These are phyloP conservation scores for Malurus elegans DNA, from an alignment of 2,113 vertebrate genomes.

Conservation along the genomic window DNA sequence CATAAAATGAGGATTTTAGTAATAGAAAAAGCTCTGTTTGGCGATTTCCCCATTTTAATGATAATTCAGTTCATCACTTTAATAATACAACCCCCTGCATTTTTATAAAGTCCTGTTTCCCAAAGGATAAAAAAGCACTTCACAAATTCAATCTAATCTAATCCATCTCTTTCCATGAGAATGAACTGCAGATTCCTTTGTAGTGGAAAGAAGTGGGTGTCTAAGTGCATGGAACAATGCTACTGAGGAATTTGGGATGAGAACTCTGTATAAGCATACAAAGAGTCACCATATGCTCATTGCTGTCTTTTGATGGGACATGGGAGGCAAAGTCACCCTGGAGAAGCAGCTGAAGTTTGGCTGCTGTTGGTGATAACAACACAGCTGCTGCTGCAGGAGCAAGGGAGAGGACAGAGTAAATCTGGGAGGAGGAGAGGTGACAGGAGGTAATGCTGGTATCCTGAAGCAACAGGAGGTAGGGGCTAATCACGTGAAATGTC, in stretches of 20 bases:
- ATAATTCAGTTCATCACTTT: background rate
- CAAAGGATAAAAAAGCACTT: background rate
- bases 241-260: background rate
- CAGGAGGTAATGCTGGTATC: background rate
- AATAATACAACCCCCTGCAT: background rate
- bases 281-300: background rate
- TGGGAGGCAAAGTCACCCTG: background rate
- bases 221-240: background rate
- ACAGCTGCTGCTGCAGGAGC: background rate
- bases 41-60: background rate
- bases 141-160: background rate
- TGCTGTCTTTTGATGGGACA: background rate
- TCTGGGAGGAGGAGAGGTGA: background rate
- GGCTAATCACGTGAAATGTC: background rate
- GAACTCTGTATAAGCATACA: background rate
- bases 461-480: background rate
- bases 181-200: background rate
- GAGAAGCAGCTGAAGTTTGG: background rate
- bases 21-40: background rate
- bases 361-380: accelerated
- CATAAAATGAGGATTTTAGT: background rate
- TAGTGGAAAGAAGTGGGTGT: background rate
- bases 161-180: background rate
- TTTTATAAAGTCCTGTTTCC: background rate
- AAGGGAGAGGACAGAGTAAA: background rate